phyloP scores from a whole-genome alignment of 2,888 invertebrate genomes.

The Epiblema foenella region DNA sequence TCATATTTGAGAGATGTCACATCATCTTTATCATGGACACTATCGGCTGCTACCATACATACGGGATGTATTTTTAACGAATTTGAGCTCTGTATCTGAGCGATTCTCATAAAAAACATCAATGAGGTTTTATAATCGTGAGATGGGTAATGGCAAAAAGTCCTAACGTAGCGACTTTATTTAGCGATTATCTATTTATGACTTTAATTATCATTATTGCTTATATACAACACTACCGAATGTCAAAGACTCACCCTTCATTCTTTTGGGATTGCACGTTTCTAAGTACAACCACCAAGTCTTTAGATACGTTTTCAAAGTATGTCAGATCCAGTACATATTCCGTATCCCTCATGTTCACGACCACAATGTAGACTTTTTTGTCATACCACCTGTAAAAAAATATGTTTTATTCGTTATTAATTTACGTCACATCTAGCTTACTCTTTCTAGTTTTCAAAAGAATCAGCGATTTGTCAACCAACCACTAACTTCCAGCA shows the following conservation, averaged over 20 bases:
- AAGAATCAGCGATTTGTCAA: too few relatives aligned
- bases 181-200: not conserved
- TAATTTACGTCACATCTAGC: not conserved
- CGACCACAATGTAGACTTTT: slow-evolving; percentile 73
- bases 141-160: not conserved
- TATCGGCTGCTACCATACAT: not conserved
- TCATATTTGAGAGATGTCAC: too few relatives aligned
- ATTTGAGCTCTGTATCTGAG: not conserved
- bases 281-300: slow-evolving; percentile 78
- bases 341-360: slow-evolving; percentile 77
- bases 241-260: slow-evolving; percentile 59
- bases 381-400: slow-evolving; percentile 69
- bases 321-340: slow-evolving; percentile 67
- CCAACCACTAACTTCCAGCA: not conserved
- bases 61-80: too few relatives aligned
- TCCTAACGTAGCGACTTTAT: not conserved
- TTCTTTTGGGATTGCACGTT: slow-evolving; percentile 68
- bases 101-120: not conserved
- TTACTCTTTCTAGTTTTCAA: too few relatives aligned
- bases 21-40: not conserved
- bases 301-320: slow-evolving; percentile 69
- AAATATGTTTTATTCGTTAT: not conserved
- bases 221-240: too few relatives aligned
- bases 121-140: not conserved
- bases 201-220: too few relatives aligned